Conservation (phyloP, 1,140 invertebrate genomes). For the Pseudomyrmex sp. region DNA sequence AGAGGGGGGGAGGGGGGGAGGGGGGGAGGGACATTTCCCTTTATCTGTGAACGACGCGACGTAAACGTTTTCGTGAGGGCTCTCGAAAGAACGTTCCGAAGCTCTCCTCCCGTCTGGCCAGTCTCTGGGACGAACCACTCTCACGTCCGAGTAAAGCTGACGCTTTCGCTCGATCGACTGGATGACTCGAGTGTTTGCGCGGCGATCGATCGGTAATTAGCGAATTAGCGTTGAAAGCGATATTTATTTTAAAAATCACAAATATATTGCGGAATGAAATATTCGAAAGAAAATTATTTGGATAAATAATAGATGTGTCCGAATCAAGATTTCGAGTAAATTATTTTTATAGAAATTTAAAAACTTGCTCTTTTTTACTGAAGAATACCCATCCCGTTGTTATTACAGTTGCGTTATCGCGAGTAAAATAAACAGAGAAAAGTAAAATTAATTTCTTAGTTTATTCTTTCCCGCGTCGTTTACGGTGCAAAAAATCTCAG, state of each 20-base stretch:
- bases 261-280: not conserved
- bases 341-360: not conserved
- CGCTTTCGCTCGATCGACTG: constrained; percentile 47
- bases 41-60: constrained; percentile 35
- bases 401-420: constrained; percentile 18
- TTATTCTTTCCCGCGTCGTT: constrained; percentile 53
- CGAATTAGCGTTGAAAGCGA: not conserved
- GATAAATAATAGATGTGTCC: no score
- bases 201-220: constrained; percentile 43
- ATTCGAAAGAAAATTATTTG: not conserved
- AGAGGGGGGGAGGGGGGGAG: not conserved
- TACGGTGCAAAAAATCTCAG: constrained; percentile 49
- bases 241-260: not conserved
- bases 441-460: constrained; percentile 53
- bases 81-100: constrained; percentile 36
- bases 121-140: constrained; percentile 53
- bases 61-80: constrained; percentile 51
- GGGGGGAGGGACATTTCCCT: not conserved
- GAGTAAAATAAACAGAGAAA: no score
- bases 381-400: constrained; percentile 2
- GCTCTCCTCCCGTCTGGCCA: constrained; percentile 37
- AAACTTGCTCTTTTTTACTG: not conserved
- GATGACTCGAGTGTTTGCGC: constrained; percentile 50
- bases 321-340: not conserved
- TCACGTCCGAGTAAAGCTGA: constrained; percentile 31